A percentile compares a stretch with the other conserved stretches of the same genome.
Conservation (phyloP, 2,113 vertebrate genomes). For the Pterocles orientalis region DNA sequence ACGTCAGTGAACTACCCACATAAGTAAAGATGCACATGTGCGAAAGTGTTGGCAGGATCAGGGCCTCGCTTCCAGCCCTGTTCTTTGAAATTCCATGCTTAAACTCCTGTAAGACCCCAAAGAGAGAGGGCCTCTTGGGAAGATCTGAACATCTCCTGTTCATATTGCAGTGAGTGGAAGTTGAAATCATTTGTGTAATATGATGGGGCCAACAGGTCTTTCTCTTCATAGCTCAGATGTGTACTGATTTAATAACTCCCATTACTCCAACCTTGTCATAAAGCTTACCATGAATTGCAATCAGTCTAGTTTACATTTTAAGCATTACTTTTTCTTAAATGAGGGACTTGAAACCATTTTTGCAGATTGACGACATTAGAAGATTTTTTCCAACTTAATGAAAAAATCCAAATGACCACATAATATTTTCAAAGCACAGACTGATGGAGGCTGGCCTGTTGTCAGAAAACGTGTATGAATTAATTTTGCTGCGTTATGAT, state of each 20-base stretch:
- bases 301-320: constrained; percentile 36
- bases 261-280: background rate
- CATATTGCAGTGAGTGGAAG: background rate
- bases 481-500: constrained; percentile 49
- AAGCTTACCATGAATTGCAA: constrained; percentile 19
- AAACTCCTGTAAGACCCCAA: background rate
- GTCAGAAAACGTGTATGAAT: constrained; percentile 60
- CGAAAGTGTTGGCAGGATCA: background rate
- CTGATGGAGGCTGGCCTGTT: constrained; percentile 23
- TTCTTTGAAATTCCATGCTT: background rate
- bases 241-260: background rate
- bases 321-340: constrained; percentile 40
- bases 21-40: background rate
- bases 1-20: background rate
- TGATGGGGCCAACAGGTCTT: background rate
- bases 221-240: background rate
- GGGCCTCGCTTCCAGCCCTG: background rate
- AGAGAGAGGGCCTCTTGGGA: background rate
- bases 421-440: constrained; percentile 11
- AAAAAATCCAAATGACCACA: constrained; percentile 18
- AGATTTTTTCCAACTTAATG: constrained; percentile 44
- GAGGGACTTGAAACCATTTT: constrained; percentile 16
- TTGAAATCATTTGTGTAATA: constrained; percentile 9
- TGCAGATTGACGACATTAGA: constrained; percentile 36
- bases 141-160: background rate